These are phyloP conservation scores for Pemphigus obesinymphae DNA, from an alignment of 1,140 invertebrate species.

Conservation along the genomic window DNA sequence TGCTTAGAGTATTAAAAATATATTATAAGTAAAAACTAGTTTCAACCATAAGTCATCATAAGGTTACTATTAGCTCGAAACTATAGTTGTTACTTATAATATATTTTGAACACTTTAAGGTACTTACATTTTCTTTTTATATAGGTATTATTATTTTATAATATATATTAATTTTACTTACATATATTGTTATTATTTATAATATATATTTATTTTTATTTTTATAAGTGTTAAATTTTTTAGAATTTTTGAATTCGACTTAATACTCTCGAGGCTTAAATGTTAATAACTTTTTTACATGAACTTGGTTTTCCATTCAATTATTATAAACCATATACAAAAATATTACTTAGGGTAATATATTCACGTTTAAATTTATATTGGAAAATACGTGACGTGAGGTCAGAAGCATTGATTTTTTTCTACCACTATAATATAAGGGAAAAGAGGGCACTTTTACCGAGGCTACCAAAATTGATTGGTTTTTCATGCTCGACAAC, in stretches of 20 bases:
- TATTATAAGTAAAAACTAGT: no score
- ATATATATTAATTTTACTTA: no score
- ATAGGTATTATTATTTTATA: no score
- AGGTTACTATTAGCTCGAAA: no score
- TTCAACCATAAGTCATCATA: no score
- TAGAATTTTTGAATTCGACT: neutral
- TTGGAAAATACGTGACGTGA: neutral
- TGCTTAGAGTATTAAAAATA: no score
- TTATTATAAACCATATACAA: neutral
- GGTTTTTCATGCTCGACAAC: neutral
- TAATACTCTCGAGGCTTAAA: neutral
- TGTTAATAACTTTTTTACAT: neutral
- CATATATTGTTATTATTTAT: no score
- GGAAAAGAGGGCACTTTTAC: neutral
- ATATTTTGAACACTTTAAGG: no score
- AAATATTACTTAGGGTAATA: neutral
- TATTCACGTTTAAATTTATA: neutral
- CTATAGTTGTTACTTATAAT: no score
- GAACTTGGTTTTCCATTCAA: neutral
- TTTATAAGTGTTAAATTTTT: no score
- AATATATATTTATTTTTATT: no score
- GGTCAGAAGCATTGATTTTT: slow-evolving; percentile 12
- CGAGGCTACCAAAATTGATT: neutral
- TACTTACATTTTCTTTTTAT: no score
- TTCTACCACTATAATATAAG: neutral